Evolutionary conservation across 1,140 invertebrate species (phyloP), one percentile per base, ranked within the genome.

Genomic region (Drosophila seguyi): DNA sequence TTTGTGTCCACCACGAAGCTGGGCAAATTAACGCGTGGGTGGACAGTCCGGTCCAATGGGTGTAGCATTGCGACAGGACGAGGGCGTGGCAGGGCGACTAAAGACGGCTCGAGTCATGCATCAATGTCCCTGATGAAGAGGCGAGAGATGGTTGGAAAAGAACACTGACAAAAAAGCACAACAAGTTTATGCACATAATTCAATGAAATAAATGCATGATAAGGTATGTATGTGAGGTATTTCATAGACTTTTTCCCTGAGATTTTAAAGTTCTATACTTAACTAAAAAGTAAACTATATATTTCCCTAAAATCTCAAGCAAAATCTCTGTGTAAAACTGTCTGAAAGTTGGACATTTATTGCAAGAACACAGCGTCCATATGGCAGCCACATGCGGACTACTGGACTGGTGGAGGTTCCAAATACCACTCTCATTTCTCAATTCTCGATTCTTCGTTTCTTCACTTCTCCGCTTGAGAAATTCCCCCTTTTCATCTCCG

Each of bases 21-120:
- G 72, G 84, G 83, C 84, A 87, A 87, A 87, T 87, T 84, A 88
- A 88, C 84, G 85, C 76, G 65, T 80, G 76, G 84, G 80, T 22
- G 52, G 31, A 36, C 14, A 34, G 34, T 22, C 25, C 16, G 34
- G 45, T 18, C 31, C 20, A 56, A 27, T 31, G 39, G 56, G 45
- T 34, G 31, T 38, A 7, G 27, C 16, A 27, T 18, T 39, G n/a
- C n/a, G 36, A 11, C n/a, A 29, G 25, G 39, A 18, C 18, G n/a
- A 27, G 27, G 16, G 56, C 41, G 56, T 66, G 76, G 72, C 22
- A 47, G 44, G 36, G 44, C 14, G 27, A 48, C 34, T 31, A 16
- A 45, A 31, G 48, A 29, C 34, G 14, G 31, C 55, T 41, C 36
- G 68, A 74, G 73, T 81, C 80, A 81, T 90, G 80, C 80, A 90